Base-by-base conservation (phyloP, 2,888 invertebrate species). In the Troglohyphantes excavatus region DNA sequence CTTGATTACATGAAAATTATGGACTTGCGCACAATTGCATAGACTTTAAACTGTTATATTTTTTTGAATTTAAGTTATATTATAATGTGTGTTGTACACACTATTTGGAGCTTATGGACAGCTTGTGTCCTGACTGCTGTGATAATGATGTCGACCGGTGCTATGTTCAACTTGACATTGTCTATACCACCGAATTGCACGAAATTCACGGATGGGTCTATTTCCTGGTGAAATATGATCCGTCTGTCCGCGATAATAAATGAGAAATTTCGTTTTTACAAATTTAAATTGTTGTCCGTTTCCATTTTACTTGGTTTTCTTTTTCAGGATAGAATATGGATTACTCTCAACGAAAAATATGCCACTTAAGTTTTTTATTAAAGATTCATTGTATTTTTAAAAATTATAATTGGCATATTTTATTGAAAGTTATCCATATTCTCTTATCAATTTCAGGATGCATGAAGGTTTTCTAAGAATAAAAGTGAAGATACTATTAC, bases 111-210 rank as follows among this genome's bases (percentile, higher is more conserved):
- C 78, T 78, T 78, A 43, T 63, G 29, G 33, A 29, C 59, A 27
- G n/a, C 17, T 21, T 11, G 2, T 61, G 65, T 65, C 33, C 65
- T 63, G 63, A 2, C 21, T 43, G 17, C 78, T 78, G 78, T 78
- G 78, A 78, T 78, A 78, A 23, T 29, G 75, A 84, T 84, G 21
- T 19, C n/a, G 21, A 68, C 68, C 85, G 85, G 85, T 85, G 85
- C 85, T 85, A 85, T 85, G 76, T 76, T 85, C 13, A 29, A 26
- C n/a, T n/a, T n/a, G n/a, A n/a, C n/a, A n/a, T n/a, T n/a, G n/a
- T 9, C 72, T 46, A 59, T 73, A 65, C 19, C 70, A 81, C 29
- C 39, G 73, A 26, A 39, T 43, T n/a, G 27, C 27, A 59, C 43
- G 26, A 73, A 72, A 61, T 61, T 73, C n/a, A 19, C 17, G 21